Conservation (phyloP, 92 coral and sea anemone species). For the Parazoanthus atlanticus region DNA sequence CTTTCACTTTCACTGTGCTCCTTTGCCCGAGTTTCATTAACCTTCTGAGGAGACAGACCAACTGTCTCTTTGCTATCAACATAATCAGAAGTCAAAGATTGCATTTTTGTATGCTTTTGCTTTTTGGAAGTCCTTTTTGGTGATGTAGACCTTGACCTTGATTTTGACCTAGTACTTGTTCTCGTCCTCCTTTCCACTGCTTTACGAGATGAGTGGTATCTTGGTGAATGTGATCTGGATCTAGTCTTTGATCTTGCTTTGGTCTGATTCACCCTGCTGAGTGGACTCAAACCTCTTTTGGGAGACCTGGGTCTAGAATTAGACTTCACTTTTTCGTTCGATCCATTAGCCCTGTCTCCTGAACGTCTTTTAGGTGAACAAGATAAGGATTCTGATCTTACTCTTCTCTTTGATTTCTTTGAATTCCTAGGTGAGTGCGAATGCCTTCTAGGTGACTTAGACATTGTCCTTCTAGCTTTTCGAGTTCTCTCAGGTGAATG, state of each 20-base stretch:
- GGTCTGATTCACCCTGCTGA: background rate
- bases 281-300: constrained; percentile 1
- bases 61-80: background rate
- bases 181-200: background rate
- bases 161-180: background rate
- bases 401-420: constrained; percentile 43
- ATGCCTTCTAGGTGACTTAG: constrained; percentile 34
- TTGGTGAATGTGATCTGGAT: constrained; percentile 45
- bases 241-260: constrained; percentile 30
- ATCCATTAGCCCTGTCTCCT: constrained; percentile 1
- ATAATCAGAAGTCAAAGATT: constrained; percentile 2
- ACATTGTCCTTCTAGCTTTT: background rate
- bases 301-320: constrained; percentile 53
- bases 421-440: constrained; percentile 25
- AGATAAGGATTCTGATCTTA: constrained; percentile 15
- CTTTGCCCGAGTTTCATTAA: background rate
- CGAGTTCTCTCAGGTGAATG: constrained; percentile 31
- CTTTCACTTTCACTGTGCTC: constrained; percentile 26
- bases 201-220: background rate
- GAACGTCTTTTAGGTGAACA: constrained; percentile 43
- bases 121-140: constrained; percentile 19
- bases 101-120: background rate
- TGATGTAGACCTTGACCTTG: constrained; percentile 25
- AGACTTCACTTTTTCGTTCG: constrained; percentile 23
- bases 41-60: background rate